phyloP scores from a whole-genome alignment of 1,140 invertebrate genomes.

The Trialeurodes vaporariorum region DNA sequence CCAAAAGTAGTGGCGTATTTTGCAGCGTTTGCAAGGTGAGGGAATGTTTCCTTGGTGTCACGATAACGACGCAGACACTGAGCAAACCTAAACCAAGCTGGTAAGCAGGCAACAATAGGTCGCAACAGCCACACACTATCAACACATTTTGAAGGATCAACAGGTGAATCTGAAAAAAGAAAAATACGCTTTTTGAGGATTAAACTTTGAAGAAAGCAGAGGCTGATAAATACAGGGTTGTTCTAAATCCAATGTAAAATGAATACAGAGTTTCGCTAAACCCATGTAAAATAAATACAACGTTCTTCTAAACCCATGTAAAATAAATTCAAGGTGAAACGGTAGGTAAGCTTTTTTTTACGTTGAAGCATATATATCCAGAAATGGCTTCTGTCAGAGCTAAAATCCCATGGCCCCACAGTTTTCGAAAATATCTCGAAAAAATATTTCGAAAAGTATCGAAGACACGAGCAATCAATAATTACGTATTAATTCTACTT shows the following conservation, averaged over 20 bases:
- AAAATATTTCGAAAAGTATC: too few relatives aligned
- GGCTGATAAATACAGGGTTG: background rate
- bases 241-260: background rate
- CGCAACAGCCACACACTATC: constrained; percentile 26
- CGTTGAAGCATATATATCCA: too few relatives aligned
- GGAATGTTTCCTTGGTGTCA: constrained; percentile 80
- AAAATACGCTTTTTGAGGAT: background rate
- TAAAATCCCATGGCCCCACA: too few relatives aligned
- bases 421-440: too few relatives aligned
- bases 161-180: constrained; percentile 19
- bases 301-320: too few relatives aligned
- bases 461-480: too few relatives aligned
- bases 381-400: too few relatives aligned
- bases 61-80: constrained; percentile 92
- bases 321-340: too few relatives aligned
- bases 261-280: too few relatives aligned
- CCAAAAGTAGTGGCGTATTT: constrained; percentile 98
- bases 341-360: too few relatives aligned
- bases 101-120: constrained; percentile 77
- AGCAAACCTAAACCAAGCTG: constrained; percentile 95
- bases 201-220: background rate
- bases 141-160: constrained; percentile 46
- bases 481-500: too few relatives aligned
- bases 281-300: too few relatives aligned
- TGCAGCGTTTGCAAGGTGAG: constrained; percentile 91